These are phyloP conservation scores for Myotis findleyi DNA, from an alignment of 2,797 vertebrate genomes.

Conservation along the genomic window DNA sequence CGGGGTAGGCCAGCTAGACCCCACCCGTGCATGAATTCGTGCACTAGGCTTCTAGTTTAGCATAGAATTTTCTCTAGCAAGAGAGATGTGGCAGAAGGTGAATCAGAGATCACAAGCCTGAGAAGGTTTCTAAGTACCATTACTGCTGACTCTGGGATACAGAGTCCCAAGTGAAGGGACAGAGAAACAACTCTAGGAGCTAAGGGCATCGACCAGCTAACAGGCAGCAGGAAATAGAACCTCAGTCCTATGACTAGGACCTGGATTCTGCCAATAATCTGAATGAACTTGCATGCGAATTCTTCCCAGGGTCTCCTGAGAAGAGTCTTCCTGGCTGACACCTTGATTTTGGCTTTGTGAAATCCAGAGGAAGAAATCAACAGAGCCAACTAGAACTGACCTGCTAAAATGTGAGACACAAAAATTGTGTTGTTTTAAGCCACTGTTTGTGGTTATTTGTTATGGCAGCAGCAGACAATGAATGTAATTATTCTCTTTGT, in stretches of 20 bases:
- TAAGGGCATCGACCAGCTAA: not conserved
- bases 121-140: not conserved
- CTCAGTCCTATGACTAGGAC: not conserved
- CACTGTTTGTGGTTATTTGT: not conserved
- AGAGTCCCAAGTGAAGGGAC: not conserved
- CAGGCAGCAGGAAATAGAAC: not conserved
- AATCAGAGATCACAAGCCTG: not conserved
- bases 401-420: not conserved
- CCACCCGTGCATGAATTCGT: too few species aligned
- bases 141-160: not conserved
- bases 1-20: too few species aligned
- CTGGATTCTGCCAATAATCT: not conserved
- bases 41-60: not conserved
- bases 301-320: not conserved
- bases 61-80: not conserved
- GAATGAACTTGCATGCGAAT: not conserved
- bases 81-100: not conserved
- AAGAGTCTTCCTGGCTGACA: not conserved
- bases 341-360: not conserved
- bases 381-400: not conserved
- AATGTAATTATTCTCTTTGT: not conserved
- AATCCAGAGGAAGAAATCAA: not conserved
- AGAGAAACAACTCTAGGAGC: not conserved
- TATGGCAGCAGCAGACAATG: not conserved
- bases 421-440: not conserved